Evolutionary conservation across 2,888 invertebrate genomes (phyloP).

Genomic region (Drosophila phalerata): DNA sequence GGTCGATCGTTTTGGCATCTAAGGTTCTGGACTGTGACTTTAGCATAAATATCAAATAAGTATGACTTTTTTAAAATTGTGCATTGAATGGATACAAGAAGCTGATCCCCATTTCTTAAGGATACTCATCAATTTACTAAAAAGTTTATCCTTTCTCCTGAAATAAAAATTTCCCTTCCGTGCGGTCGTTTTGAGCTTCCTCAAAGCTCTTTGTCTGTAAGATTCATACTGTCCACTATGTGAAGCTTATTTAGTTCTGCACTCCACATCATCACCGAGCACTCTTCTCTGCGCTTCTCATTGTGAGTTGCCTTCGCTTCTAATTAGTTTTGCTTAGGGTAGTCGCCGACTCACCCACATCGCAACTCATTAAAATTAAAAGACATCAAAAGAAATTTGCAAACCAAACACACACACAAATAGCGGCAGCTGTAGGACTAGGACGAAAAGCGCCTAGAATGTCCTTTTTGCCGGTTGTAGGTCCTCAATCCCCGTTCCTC

Average conservation of each 20-base stretch:
- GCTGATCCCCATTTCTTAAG: background rate
- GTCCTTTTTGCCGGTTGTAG: conserved; percentile 63
- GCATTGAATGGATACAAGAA: too few species aligned
- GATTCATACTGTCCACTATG: conserved; percentile 5
- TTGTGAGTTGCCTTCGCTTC: conserved; percentile 43
- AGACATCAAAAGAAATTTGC: conserved; percentile 81
- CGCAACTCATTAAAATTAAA: conserved; percentile 81
- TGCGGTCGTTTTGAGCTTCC: background rate
- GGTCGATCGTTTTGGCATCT: too few species aligned
- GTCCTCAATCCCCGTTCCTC: conserved; percentile 15
- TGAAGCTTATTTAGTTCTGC: conserved; percentile 19
- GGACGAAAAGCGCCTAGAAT: conserved; percentile 46
- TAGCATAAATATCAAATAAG: too few species aligned
- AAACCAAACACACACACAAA: conserved; percentile 77
- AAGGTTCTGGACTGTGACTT: too few species aligned
- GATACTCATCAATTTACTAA: background rate
- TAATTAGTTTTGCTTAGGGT: conserved; percentile 73
- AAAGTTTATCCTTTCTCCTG: conserved; percentile 3
- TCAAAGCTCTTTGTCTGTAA: conserved; percentile 1
- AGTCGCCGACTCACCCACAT: conserved; percentile 43
- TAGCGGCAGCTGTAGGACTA: conserved; percentile 40
- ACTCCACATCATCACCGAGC: conserved; percentile 16
- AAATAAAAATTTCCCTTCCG: background rate
- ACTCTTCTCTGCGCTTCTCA: conserved; percentile 29
- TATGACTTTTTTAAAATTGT: too few species aligned